A percentile compares a stretch with the other conserved stretches of the same genome.
Evolutionary conservation across 2,888 invertebrate genomes (phyloP).

Genomic region (Drosophila mercatorum): DNA sequence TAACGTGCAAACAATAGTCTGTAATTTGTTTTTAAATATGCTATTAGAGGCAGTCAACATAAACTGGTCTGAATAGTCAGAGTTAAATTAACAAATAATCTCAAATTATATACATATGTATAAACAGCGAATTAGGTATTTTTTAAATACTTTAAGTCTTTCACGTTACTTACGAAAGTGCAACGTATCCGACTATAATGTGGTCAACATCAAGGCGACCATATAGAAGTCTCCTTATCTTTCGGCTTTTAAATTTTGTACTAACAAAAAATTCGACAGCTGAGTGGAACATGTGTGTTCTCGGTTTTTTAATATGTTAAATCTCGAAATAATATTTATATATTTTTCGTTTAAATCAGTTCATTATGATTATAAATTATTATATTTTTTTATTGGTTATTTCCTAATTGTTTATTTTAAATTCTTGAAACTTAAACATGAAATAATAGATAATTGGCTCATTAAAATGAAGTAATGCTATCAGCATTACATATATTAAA

Average conservation of each 20-base stretch:
- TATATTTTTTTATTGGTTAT: background rate
- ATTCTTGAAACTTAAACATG: too few species aligned
- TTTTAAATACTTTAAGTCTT: background rate
- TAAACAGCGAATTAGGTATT: conserved; percentile 12
- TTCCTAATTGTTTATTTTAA: too few species aligned
- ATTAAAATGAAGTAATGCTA: too few species aligned
- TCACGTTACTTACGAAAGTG: conserved; percentile 1
- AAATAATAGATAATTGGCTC: too few species aligned
- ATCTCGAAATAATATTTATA: too few species aligned
- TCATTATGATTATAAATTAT: background rate
- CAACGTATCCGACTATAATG: background rate
- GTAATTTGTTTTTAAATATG: conserved; percentile 68
- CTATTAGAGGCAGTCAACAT: conserved; percentile 51
- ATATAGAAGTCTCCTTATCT: background rate
- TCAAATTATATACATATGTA: background rate
- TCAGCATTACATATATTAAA: background rate
- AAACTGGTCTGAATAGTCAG: conserved; percentile 45
- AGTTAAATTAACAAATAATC: conserved; percentile 19
- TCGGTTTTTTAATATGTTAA: too few species aligned
- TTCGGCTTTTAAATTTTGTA: background rate
- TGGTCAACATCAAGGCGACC: background rate
- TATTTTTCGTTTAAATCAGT: too few species aligned
- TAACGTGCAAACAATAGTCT: conserved; percentile 50
- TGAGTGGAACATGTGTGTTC: too few species aligned
- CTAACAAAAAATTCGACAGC: too few species aligned